A percentile compares a stretch with the other conserved stretches of the same genome.
phyloP scores from a whole-genome alignment of 2,113 vertebrate genomes.

The Esox niger region DNA sequence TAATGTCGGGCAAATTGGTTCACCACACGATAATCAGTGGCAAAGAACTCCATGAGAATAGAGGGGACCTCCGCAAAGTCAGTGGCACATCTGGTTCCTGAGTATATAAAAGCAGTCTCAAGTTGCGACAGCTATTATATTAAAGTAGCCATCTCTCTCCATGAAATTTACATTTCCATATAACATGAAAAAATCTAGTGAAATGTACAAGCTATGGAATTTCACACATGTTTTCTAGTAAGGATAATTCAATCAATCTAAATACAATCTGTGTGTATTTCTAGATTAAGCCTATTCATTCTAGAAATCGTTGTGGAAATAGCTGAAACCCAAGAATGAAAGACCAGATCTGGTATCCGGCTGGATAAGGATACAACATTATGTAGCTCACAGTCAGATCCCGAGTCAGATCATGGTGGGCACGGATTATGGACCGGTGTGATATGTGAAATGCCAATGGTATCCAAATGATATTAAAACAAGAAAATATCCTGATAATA shows the following conservation, averaged over 20 bases:
- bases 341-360: too few species aligned
- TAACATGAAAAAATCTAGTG: slow-evolving; percentile 36
- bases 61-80: slow-evolving; percentile 98
- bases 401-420: too few species aligned
- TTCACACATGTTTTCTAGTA: slow-evolving; percentile 11
- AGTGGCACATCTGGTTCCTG: slow-evolving; percentile 94
- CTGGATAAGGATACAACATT: too few species aligned
- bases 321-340: too few species aligned
- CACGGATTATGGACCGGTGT: too few species aligned
- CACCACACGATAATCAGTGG: slow-evolving; percentile 91
- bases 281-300: slow-evolving; percentile 16
- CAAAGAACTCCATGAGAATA: slow-evolving; percentile 98
- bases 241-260: slow-evolving; percentile 14
- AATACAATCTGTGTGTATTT: slow-evolving; percentile 12
- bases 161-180: slow-evolving; percentile 27
- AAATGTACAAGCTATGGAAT: slow-evolving; percentile 17
- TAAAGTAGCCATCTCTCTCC: slow-evolving; percentile 16
- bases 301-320: too few species aligned
- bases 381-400: too few species aligned
- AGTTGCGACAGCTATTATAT: background rate
- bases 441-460: too few species aligned
- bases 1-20: slow-evolving; percentile 95
- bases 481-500: too few species aligned
- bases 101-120: slow-evolving; percentile 25
- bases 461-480: too few species aligned